Evolutionary conservation across 2,797 vertebrate species (phyloP), one percentile per base, ranked within the genome.

Genomic region (Margarornis squamiger): DNA sequence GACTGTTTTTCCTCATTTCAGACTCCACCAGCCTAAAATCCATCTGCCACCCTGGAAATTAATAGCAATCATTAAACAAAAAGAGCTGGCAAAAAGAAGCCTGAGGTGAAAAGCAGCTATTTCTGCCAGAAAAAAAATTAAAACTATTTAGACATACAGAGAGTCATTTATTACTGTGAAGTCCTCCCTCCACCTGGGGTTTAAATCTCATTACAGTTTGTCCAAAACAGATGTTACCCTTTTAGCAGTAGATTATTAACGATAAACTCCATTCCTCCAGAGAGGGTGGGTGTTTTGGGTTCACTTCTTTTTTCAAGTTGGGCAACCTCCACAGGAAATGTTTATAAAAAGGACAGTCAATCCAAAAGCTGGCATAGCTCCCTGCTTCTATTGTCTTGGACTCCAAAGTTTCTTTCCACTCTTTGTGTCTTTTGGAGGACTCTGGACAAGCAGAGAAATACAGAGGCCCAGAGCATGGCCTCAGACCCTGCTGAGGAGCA

Each of bases 211-310:
- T 98, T 98, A 98, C 95, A 93, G 86, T 98, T 98, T 97, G 98
- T 97, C 97, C 97, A 97, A 97, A 98, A 98, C 98, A 98, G 98
- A 98, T 98, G 98, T 98, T 97, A 97, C 97, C 97, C 97, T 97
- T 97, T 98, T 97, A 98, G 97, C 96, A 91, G 96, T 94, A 96
- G 97, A 98, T 98, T 98, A 98, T 97, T 98, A 97, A 97, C 84
- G 71, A 97, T 97, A 97, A 97, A 97, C 97, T 97, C 93, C 54
- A 88, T 95, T 96, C 82, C 97, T 96, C 97, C 77, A 72, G 97
- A 97, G 97, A 95, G 58, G n/a, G 46, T 82, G 68, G 79, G 77
- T 94, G 90, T 93, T 93, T 46, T 66, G 92, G 85, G 93, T 93
- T 95, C 87, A 86, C 84, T 90, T 93, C 79, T 79, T 96, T 92